These are phyloP conservation scores for Heliocidaris tuberculata DNA, from an alignment of 35 echinoderm and acorn worm genomes.

Conservation along the genomic window DNA sequence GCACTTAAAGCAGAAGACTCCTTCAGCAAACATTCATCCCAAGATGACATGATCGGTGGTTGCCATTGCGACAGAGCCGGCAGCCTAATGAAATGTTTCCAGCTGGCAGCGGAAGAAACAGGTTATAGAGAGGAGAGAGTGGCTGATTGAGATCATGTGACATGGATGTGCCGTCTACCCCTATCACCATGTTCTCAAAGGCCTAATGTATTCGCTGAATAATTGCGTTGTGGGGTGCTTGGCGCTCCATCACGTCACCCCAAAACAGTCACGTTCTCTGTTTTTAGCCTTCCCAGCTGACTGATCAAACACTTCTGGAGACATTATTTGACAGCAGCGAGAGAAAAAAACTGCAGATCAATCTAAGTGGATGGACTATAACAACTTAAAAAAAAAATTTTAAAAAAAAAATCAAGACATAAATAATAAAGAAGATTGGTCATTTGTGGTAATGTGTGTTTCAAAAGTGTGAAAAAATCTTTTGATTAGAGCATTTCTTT, in stretches of 20 bases:
- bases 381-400: no score
- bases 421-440: no score
- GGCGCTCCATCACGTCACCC: not conserved
- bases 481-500: no score
- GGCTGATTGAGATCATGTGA: not conserved
- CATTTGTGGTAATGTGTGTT: no score
- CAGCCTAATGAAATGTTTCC: constrained; percentile 22
- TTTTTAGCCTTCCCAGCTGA: not conserved
- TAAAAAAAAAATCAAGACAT: no score
- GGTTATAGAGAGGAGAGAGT: not conserved
- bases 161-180: not conserved
- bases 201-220: not conserved
- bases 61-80: not conserved
- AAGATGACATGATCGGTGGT: not conserved
- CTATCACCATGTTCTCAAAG: not conserved
- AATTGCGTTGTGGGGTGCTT: not conserved
- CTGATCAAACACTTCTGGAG: no score
- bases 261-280: not conserved
- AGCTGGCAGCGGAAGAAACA: not conserved
- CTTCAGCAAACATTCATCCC: not conserved
- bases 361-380: no score
- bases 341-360: no score
- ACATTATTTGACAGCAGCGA: no score
- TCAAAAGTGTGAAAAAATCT: no score
- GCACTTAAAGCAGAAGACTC: not conserved